A percentile compares a stretch with the other conserved stretches of the same genome.
Evolutionary conservation across 2,888 invertebrate species (phyloP).

Genomic region (Athetis lepigone): DNA sequence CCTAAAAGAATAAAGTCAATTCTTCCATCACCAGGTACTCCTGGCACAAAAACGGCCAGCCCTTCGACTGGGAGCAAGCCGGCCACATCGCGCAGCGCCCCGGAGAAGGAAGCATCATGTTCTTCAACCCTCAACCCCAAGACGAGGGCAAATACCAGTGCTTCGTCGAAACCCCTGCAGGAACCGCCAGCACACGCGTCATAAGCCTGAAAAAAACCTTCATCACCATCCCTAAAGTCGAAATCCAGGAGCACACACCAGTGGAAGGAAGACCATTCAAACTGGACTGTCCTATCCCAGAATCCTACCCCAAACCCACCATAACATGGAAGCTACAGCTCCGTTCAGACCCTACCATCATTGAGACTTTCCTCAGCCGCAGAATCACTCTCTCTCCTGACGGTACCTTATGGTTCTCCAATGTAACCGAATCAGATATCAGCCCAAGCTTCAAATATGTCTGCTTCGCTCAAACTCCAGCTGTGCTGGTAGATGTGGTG

Average conservation of each 20-base stretch:
- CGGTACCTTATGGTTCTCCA: conserved; percentile 79
- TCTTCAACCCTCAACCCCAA: conserved; percentile 71
- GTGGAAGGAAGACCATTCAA: conserved; percentile 78
- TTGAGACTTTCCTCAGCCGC: conserved; percentile 66
- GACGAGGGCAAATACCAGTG: conserved; percentile 81
- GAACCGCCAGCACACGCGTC: conserved; percentile 74
- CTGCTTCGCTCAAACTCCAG: conserved; percentile 77
- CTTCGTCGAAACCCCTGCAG: conserved; percentile 72
- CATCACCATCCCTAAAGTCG: conserved; percentile 67
- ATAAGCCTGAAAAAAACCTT: conserved; percentile 72
- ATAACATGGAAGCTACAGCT: conserved; percentile 78
- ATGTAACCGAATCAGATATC: conserved; percentile 75
- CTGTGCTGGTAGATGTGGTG: conserved; percentile 68
- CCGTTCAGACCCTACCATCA: conserved; percentile 63
- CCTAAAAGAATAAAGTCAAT: too few species aligned
- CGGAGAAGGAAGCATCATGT: conserved; percentile 75
- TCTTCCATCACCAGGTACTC: too few species aligned
- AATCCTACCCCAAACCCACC: conserved; percentile 78
- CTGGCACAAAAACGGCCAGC: conserved; percentile 78
- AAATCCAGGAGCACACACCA: conserved; percentile 71
- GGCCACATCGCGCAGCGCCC: conserved; percentile 67
- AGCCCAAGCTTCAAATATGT: conserved; percentile 75
- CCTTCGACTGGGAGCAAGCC: conserved; percentile 63
- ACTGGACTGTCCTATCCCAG: conserved; percentile 76
- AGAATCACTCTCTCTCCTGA: conserved; percentile 77